Evolutionary conservation across 2,113 vertebrate genomes (phyloP).

Genomic region (Euleptes europaea): DNA sequence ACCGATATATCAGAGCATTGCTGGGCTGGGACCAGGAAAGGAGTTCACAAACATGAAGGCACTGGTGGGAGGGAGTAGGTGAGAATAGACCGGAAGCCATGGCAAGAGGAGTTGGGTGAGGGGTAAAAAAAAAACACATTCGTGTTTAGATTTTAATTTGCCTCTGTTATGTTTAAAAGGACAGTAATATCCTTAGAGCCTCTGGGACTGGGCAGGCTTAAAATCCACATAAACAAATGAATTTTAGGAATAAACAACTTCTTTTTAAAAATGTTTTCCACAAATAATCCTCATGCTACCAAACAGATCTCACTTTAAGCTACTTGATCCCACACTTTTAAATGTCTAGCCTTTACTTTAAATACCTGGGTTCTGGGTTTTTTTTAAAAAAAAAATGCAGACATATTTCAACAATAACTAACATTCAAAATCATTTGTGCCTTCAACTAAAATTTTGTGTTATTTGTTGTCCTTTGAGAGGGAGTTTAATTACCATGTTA

Average conservation of each 20-base stretch:
- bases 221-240: background rate
- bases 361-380: background rate
- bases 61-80: no score
- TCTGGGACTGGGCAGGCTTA: background rate
- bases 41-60: no score
- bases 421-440: constrained; percentile 2
- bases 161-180: background rate
- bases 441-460: constrained; percentile 2
- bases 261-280: background rate
- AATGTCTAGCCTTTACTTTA: background rate
- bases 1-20: no score
- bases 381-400: background rate
- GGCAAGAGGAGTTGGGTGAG: no score
- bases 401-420: constrained; percentile 18
- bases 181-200: background rate
- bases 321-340: background rate
- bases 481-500: constrained; percentile 22
- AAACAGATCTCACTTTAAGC: background rate
- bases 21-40: no score
- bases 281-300: background rate
- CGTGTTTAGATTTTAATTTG: no score
- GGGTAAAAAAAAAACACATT: no score
- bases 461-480: constrained; percentile 14
- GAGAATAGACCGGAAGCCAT: no score
- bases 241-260: background rate